These are phyloP conservation scores for Lontra canadensis DNA, from an alignment of 2,113 vertebrate genomes.

Conservation along the genomic window DNA sequence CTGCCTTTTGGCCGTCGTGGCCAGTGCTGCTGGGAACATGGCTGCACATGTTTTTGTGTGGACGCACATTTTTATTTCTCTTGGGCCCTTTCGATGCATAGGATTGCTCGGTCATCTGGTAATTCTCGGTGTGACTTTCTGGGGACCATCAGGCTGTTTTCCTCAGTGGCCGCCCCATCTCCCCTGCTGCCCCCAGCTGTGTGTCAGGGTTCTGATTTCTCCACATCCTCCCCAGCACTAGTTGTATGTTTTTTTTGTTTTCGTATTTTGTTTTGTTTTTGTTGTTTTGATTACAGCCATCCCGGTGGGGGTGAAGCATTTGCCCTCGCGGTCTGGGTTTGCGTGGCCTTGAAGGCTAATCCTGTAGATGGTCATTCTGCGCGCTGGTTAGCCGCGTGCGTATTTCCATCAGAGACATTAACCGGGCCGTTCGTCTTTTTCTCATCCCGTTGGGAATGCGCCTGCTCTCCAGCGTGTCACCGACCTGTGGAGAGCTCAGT, in stretches of 20 bases:
- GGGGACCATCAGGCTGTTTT: neutral
- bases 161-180: accelerated
- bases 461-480: accelerated
- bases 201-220: neutral
- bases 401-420: neutral
- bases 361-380: neutral
- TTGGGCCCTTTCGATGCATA: neutral
- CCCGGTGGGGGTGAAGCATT: accelerated
- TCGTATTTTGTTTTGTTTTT: neutral
- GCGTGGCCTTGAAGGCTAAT: neutral
- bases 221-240: accelerated
- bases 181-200: accelerated
- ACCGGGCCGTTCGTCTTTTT: neutral
- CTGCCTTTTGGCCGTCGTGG: neutral
- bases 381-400: neutral
- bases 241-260: too few species aligned
- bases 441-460: neutral
- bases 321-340: neutral
- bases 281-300: accelerated
- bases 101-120: neutral
- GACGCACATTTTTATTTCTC: neutral
- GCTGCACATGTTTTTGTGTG: neutral
- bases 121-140: too few species aligned
- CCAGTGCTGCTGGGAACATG: neutral
- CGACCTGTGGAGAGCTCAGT: neutral